Percentiles rank a stretch among this genome's conserved stretches.
phyloP scores from a whole-genome alignment of 1,140 invertebrate species.

The Tenebrio molitor region DNA sequence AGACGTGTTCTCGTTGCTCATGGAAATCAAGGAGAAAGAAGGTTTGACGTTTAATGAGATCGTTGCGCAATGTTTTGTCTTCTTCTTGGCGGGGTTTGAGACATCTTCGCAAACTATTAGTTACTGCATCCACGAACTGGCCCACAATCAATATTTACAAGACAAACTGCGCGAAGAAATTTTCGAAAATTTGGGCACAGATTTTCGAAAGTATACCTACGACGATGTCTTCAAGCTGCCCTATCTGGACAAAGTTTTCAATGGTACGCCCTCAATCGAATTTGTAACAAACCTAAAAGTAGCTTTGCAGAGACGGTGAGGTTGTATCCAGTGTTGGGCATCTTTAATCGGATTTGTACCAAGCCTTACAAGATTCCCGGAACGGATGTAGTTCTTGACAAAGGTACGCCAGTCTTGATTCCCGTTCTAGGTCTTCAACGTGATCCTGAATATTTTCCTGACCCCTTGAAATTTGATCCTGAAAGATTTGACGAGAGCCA shows the following conservation, averaged over 20 bases:
- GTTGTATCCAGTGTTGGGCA: slow-evolving; percentile 67
- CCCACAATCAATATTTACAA: slow-evolving; percentile 71
- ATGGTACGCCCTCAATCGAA: slow-evolving; percentile 63
- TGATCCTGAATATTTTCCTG: slow-evolving; percentile 72
- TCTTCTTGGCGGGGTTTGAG: slow-evolving; percentile 76
- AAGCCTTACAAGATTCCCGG: slow-evolving; percentile 69
- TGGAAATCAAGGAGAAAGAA: slow-evolving; percentile 63
- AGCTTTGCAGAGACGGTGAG: slow-evolving; percentile 65
- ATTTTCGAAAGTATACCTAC: slow-evolving; percentile 67
- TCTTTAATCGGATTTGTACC: slow-evolving; percentile 65
- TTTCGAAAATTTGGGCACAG: slow-evolving; percentile 61
- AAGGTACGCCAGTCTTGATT: slow-evolving; percentile 71
- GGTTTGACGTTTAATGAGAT: slow-evolving; percentile 63
- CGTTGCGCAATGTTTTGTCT: slow-evolving; percentile 71
- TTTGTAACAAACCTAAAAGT: slow-evolving; percentile 31
- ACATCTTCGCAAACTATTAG: slow-evolving; percentile 73
- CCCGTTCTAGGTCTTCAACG: slow-evolving; percentile 73
- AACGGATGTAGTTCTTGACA: slow-evolving; percentile 65
- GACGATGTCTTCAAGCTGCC: slow-evolving; percentile 69
- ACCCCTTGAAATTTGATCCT: slow-evolving; percentile 77
- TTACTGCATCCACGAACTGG: slow-evolving; percentile 70
- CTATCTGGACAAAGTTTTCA: slow-evolving; percentile 69
- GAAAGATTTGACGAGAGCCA: slow-evolving; percentile 59
- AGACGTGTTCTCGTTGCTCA: slow-evolving; percentile 71
- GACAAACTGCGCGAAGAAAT: slow-evolving; percentile 71